Evolutionary conservation across 2,113 vertebrate species (phyloP).

Genomic region (Ibidorhyncha struthersii): DNA sequence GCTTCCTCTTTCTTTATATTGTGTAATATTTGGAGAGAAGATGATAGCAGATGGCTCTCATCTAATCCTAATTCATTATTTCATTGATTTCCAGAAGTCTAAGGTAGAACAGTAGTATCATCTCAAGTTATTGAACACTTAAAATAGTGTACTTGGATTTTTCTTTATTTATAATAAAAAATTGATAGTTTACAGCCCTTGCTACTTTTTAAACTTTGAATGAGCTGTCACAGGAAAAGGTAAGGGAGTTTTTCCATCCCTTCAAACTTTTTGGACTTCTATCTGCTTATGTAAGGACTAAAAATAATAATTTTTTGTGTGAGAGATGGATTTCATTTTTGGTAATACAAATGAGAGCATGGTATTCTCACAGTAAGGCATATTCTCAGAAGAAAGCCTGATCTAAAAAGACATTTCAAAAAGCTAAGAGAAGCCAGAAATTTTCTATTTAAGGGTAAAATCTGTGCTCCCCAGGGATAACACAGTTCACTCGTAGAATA

Average conservation of each 20-base stretch:
- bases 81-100: conserved; percentile 41
- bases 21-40: conserved; percentile 15
- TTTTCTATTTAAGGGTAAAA: conserved; percentile 38
- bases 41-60: background rate
- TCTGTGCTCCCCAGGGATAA: conserved; percentile 2
- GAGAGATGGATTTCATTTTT: background rate
- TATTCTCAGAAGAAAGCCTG: background rate
- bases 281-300: background rate
- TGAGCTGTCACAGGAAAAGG: background rate
- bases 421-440: background rate
- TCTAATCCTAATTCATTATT: conserved; percentile 46
- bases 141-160: background rate
- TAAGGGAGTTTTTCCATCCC: background rate
- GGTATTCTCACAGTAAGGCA: background rate
- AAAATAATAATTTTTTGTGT: background rate
- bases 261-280: background rate
- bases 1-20: background rate
- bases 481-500: background rate
- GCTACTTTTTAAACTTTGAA: background rate
- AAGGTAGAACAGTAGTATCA: background rate
- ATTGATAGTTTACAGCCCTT: background rate
- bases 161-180: background rate
- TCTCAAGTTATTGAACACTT: conserved; percentile 22
- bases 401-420: background rate
- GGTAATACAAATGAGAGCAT: background rate